Conservation (phyloP, 2,888 invertebrate genomes). For the Drosophila kambysellisi region DNA sequence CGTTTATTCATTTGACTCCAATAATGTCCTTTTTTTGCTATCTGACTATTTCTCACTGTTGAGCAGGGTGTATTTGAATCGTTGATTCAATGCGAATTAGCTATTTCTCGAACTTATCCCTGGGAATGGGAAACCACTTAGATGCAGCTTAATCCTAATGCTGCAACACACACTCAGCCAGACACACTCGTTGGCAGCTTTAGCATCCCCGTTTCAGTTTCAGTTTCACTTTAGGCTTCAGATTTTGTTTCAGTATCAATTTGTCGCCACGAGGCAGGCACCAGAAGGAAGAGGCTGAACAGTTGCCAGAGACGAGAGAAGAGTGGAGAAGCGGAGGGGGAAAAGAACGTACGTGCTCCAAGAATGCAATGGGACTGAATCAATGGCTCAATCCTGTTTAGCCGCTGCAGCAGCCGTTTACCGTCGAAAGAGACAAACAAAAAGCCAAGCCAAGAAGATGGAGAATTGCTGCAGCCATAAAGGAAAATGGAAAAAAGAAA, state of each 20-base stretch:
- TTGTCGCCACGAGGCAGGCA: background rate
- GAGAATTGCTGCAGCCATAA: conserved; percentile 57
- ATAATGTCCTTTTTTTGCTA: background rate
- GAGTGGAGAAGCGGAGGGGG: no score
- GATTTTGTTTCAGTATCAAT: background rate
- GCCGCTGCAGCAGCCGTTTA: conserved; percentile 33
- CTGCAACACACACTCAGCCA: background rate
- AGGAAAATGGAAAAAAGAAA: conserved; percentile 14
- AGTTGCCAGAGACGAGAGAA: background rate
- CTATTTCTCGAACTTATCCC: background rate
- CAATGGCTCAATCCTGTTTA: conserved; percentile 52
- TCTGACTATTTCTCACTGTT: background rate
- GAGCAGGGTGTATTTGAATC: background rate
- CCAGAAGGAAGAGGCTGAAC: background rate
- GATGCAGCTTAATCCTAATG: background rate
- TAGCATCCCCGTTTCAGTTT: conserved; percentile 12
- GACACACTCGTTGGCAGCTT: conserved; percentile 52
- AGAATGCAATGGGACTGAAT: conserved; percentile 37
- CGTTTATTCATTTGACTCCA: background rate
- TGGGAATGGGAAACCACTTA: background rate
- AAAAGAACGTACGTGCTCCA: conserved; percentile 24
- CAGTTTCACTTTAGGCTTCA: background rate
- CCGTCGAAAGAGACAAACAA: conserved; percentile 26
- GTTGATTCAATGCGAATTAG: background rate
- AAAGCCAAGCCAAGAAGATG: conserved; percentile 6